These are phyloP conservation scores for Xiphophorus couchianus DNA, from an alignment of 2,113 vertebrate genomes.

Conservation along the genomic window DNA sequence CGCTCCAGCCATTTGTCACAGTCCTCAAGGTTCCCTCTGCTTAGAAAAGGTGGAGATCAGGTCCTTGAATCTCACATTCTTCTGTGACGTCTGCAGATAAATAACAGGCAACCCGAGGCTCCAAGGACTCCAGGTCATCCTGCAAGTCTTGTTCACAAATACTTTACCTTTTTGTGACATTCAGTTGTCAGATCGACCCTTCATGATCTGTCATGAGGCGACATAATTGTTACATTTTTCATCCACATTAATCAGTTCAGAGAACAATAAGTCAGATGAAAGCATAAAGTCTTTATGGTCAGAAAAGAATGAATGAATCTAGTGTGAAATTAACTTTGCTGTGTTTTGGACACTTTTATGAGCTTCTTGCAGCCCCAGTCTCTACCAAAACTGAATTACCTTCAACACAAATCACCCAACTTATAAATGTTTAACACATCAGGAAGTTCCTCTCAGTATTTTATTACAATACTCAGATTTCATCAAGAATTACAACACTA, in stretches of 20 bases:
- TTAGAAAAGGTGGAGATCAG: slow-evolving; percentile 43
- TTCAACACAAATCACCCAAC: not conserved
- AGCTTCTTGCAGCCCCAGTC: not conserved
- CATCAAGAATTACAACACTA: not conserved
- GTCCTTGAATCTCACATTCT: slow-evolving; percentile 50
- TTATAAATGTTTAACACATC: not conserved
- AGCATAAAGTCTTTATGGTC: not conserved
- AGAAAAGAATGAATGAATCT: not conserved
- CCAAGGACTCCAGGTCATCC: slow-evolving; percentile 12
- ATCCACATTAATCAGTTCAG: not conserved
- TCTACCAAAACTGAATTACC: not conserved
- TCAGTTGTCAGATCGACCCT: not conserved
- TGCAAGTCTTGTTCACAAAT: slow-evolving; percentile 4
- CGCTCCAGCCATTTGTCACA: slow-evolving; percentile 48
- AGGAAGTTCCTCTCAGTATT: not conserved
- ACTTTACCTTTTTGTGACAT: slow-evolving; percentile 8
- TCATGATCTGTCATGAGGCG: not conserved
- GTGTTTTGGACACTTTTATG: not conserved
- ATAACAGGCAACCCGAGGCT: slow-evolving; percentile 42
- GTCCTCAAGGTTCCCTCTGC: slow-evolving; percentile 45
- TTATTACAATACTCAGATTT: slow-evolving; percentile 8
- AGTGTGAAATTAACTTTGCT: not conserved
- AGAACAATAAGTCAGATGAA: not conserved
- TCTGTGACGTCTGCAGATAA: slow-evolving; percentile 48
- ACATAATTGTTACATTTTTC: not conserved